Evolutionary conservation across 2,888 invertebrate genomes (phyloP).

Genomic region (Sussaba pulchella): DNA sequence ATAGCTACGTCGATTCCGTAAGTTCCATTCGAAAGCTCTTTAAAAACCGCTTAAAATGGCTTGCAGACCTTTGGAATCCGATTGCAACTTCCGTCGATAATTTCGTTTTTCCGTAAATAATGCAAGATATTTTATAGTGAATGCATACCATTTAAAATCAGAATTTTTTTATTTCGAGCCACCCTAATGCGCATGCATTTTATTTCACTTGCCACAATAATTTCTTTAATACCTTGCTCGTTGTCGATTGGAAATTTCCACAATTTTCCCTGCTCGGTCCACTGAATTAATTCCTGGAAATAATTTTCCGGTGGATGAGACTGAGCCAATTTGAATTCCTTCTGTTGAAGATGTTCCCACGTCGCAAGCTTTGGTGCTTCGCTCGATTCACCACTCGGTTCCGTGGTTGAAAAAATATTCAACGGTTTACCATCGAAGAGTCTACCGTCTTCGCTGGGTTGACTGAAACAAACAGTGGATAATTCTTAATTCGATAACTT

Average conservation of each 20-base stretch:
- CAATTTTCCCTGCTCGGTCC: constrained; percentile 97
- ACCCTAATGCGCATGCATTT: too few relatives aligned
- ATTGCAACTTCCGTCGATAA: too few relatives aligned
- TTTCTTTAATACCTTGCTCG: constrained; percentile 96
- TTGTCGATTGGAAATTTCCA: constrained; percentile 99
- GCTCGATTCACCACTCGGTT: not conserved
- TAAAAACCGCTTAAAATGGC: too few relatives aligned
- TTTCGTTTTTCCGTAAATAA: too few relatives aligned
- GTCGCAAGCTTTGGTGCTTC: constrained; percentile 86
- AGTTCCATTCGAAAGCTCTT: too few relatives aligned
- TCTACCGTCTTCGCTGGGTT: constrained; percentile 75
- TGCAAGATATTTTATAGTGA: too few relatives aligned
- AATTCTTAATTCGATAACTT: constrained; percentile 80
- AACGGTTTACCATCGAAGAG: constrained; percentile 87
- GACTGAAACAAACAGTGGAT: constrained; percentile 1
- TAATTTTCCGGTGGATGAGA: constrained; percentile 93
- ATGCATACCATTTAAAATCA: too few relatives aligned
- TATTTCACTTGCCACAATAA: too few relatives aligned
- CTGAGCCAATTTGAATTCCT: constrained; percentile 88
- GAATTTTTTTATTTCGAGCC: too few relatives aligned
- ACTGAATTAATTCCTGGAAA: constrained; percentile 96
- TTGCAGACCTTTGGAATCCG: too few relatives aligned
- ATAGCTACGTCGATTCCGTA: too few relatives aligned
- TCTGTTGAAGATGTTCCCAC: constrained; percentile 89
- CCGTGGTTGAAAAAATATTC: constrained; percentile 86